phyloP scores from a whole-genome alignment of 2,888 invertebrate species.

The Meta bourneti region DNA sequence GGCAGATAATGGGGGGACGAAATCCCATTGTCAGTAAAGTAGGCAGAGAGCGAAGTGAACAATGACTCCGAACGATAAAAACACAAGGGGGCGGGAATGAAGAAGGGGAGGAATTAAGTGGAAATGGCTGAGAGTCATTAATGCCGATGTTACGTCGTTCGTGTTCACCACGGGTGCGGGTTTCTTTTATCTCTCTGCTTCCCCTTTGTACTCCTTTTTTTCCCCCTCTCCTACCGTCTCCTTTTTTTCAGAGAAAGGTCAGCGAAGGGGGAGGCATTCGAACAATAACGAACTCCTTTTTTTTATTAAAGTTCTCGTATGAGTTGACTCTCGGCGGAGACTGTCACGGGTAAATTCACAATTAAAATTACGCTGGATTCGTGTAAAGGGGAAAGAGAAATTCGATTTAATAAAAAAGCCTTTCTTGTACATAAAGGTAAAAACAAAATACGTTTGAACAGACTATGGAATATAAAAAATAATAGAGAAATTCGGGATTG shows the following conservation, averaged over 20 bases:
- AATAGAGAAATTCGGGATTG: no score
- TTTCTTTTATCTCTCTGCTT: no score
- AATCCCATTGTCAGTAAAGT: slow-evolving; percentile 57
- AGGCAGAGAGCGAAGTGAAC: slow-evolving; percentile 56
- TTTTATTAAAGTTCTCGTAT: neutral
- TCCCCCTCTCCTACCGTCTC: neutral
- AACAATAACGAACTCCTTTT: neutral
- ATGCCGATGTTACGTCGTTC: slow-evolving; percentile 21
- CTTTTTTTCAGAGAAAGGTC: slow-evolving; percentile 14
- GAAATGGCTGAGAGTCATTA: slow-evolving; percentile 60
- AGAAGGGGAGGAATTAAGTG: slow-evolving; percentile 29
- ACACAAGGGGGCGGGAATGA: neutral
- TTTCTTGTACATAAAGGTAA: no score
- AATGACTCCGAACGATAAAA: slow-evolving; percentile 36
- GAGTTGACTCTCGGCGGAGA: neutral
- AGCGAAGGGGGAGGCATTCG: neutral
- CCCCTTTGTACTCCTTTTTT: neutral
- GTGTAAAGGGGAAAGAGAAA: no score
- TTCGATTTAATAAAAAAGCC: no score
- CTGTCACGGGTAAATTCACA: no score
- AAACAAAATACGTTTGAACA: neutral
- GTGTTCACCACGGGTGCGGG: neutral
- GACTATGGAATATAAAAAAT: neutral
- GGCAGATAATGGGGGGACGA: slow-evolving; percentile 36
- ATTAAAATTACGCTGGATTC: no score